phyloP scores from a whole-genome alignment of 2,113 vertebrate species.

The Hypocryptadius cinnamomeus region DNA sequence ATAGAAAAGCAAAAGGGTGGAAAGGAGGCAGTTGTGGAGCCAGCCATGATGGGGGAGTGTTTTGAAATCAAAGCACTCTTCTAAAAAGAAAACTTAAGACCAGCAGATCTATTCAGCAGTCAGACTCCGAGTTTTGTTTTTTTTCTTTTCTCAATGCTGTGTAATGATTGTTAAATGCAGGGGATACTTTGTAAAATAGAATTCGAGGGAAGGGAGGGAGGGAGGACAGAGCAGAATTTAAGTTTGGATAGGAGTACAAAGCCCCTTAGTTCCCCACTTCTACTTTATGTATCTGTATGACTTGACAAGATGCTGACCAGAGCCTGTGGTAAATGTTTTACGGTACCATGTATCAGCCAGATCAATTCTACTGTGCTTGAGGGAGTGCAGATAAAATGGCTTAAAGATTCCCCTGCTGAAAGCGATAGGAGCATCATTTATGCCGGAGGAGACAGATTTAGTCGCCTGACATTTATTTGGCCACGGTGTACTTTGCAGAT shows the following conservation, averaged over 20 bases:
- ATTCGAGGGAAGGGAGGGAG: background rate
- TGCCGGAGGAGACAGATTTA: background rate
- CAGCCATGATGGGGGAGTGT: background rate
- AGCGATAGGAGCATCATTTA: background rate
- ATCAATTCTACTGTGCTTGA: background rate
- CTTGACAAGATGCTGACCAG: slow-evolving; percentile 10
- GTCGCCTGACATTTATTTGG: slow-evolving; percentile 1
- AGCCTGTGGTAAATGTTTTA: background rate
- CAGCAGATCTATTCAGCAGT: background rate
- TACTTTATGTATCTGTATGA: background rate
- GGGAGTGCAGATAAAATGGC: slow-evolving; percentile 14
- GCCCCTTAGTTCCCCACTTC: background rate
- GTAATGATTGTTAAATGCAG: background rate
- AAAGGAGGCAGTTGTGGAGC: background rate
- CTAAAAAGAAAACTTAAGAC: background rate
- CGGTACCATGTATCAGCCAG: background rate
- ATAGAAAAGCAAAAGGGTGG: background rate
- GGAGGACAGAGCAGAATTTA: background rate
- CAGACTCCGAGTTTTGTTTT: background rate
- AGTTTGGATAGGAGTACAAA: background rate
- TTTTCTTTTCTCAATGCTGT: background rate
- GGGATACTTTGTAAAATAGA: background rate
- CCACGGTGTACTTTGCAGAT: background rate
- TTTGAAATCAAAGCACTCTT: background rate
- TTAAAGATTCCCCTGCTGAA: slow-evolving; percentile 1